Percentiles rank a stretch among this genome's conserved stretches.
Evolutionary conservation across 2,113 vertebrate genomes (phyloP).

Genomic region (Dunckerocampus dactyliophorus): DNA sequence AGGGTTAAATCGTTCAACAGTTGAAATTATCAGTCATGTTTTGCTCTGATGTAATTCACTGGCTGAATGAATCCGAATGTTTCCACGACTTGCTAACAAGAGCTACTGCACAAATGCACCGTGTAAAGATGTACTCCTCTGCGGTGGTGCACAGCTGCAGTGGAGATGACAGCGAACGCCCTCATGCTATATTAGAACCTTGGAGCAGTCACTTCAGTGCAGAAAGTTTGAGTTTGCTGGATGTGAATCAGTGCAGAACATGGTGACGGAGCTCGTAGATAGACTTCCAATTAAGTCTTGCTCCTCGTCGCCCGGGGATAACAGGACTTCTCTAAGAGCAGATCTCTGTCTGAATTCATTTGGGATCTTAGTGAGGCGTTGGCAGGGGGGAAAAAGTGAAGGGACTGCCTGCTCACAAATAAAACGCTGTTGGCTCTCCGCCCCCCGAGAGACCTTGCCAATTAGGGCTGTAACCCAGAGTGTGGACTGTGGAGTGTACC

Average conservation of each 20-base stretch:
- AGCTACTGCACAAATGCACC: not conserved
- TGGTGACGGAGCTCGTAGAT: constrained; percentile 2
- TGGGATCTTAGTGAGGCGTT: constrained; percentile 14
- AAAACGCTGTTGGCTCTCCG: not conserved
- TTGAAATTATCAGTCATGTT: not conserved
- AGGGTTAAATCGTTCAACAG: not conserved
- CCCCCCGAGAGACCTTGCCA: constrained; percentile 15
- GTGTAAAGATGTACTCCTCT: not conserved
- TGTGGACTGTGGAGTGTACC: constrained; percentile 25
- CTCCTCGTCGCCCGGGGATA: constrained; percentile 15
- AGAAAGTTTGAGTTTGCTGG: constrained; percentile 12
- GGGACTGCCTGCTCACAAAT: constrained; percentile 2
- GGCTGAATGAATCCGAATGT: not conserved
- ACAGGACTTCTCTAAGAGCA: constrained; percentile 11
- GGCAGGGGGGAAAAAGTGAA: not conserved
- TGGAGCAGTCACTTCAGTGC: constrained; percentile 12
- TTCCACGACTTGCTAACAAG: not conserved
- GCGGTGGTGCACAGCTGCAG: constrained; percentile 5
- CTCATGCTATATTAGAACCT: constrained; percentile 4
- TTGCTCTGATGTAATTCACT: not conserved
- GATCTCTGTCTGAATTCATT: constrained; percentile 30
- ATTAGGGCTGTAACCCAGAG: constrained; percentile 32
- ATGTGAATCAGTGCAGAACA: not conserved
- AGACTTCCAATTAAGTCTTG: constrained; percentile 39
- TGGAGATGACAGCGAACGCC: not conserved